These are phyloP conservation scores for Philereme vetulata DNA, from an alignment of 2,888 invertebrate genomes.

Conservation along the genomic window DNA sequence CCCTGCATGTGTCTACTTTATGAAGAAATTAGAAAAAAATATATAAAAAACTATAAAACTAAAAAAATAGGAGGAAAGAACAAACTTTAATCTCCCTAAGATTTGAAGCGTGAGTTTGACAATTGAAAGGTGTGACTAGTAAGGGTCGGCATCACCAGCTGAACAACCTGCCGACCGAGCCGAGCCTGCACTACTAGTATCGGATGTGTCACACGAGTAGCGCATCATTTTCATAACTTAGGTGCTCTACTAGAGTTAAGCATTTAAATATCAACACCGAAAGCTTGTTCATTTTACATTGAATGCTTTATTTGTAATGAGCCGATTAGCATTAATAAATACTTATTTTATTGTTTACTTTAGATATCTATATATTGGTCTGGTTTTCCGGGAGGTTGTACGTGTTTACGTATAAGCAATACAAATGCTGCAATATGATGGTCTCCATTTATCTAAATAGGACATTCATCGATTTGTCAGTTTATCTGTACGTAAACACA, in stretches of 20 bases:
- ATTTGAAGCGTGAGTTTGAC: conserved; percentile 17
- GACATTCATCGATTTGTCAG: conserved; percentile 38
- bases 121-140: conserved; percentile 14
- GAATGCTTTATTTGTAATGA: conserved; percentile 50
- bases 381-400: conserved; percentile 53
- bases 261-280: conserved; percentile 57
- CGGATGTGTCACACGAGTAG: conserved; percentile 25
- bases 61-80: conserved; percentile 66
- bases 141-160: conserved; percentile 2
- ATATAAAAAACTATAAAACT: conserved; percentile 71
- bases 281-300: conserved; percentile 61
- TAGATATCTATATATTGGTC: conserved; percentile 53
- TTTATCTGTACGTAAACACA: conserved; percentile 59
- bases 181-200: conserved; percentile 2
- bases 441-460: conserved; percentile 30
- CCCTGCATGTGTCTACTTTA: conserved; percentile 60
- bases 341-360: conserved; percentile 43
- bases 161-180: neutral
- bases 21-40: conserved; percentile 60
- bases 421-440: conserved; percentile 33
- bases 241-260: conserved; percentile 63
- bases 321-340: conserved; percentile 44
- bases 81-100: conserved; percentile 44
- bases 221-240: conserved; percentile 45
- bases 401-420: conserved; percentile 50